Conservation (phyloP, 2,113 vertebrate species). For the Lophotis ruficrista region DNA sequence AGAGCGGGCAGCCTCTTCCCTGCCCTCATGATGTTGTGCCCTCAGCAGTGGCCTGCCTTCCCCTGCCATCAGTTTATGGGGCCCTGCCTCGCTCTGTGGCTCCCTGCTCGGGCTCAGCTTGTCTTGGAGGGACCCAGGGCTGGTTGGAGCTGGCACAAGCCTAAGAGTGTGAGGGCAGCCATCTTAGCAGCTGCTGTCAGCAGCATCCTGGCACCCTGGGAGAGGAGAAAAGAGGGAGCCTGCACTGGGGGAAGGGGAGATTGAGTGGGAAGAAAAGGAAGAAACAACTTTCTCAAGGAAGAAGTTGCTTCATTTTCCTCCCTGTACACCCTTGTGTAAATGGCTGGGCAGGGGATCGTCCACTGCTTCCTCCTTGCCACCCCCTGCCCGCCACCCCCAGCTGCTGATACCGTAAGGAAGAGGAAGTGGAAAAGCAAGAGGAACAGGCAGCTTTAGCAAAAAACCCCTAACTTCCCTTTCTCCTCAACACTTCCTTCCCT, state of each 20-base stretch:
- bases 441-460: constrained; percentile 18
- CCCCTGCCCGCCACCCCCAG: not conserved
- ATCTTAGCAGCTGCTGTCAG: not conserved
- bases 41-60: not conserved
- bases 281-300: not conserved
- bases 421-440: constrained; percentile 18
- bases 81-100: not conserved
- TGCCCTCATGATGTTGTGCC: accelerated
- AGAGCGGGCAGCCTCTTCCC: not conserved
- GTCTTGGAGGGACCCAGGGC: accelerated
- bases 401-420: not conserved
- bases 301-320: not conserved
- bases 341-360: not conserved
- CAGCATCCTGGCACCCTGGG: accelerated
- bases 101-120: not conserved
- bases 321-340: not conserved
- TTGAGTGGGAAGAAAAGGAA: not conserved
- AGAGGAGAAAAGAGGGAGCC: not conserved
- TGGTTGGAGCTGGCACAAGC: not conserved
- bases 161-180: accelerated
- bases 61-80: accelerated
- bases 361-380: not conserved
- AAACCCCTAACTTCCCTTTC: constrained; percentile 17
- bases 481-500: not conserved
- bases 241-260: not conserved